Conservation (phyloP, 1,140 invertebrate genomes). For the Platyscapa corneri region DNA sequence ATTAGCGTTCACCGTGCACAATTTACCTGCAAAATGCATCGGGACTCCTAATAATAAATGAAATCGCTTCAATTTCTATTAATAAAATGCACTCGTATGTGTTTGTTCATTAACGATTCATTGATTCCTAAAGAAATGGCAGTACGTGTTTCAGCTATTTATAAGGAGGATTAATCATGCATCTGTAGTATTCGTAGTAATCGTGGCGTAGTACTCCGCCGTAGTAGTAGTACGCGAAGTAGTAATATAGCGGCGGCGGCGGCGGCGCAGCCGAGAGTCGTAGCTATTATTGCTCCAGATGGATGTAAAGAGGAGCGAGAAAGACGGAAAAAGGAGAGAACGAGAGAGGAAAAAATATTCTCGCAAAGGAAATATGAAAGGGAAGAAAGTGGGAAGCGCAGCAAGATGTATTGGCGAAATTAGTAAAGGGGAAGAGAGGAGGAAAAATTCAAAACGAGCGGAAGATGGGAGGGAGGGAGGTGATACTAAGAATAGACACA, state of each 20-base stretch:
- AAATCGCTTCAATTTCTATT: no score
- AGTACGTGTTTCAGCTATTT: no score
- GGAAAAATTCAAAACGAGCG: neutral
- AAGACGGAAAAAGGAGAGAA: neutral
- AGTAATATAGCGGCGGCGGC: neutral
- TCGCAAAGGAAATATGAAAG: neutral
- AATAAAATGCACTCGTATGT: no score
- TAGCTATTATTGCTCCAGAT: neutral
- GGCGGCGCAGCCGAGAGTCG: neutral
- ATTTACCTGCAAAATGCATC: no score
- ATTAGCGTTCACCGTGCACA: neutral
- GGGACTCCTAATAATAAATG: no score
- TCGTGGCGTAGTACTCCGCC: constrained; percentile 6
- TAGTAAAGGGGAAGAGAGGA: neutral
- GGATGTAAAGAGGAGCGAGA: neutral
- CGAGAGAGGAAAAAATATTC: neutral
- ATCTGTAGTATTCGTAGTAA: constrained; percentile 10
- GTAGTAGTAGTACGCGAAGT: neutral
- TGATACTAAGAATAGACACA: neutral
- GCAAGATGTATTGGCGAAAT: neutral
- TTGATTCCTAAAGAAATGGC: no score
- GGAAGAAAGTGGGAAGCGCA: neutral
- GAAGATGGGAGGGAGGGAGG: neutral
- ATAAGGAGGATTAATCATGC: constrained; percentile 36
- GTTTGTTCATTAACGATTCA: no score